A percentile compares a stretch with the other conserved stretches of the same genome.
These are phyloP conservation scores for Lycophotia porphyrea DNA, from an alignment of 2,888 invertebrate species.

Conservation along the genomic window DNA sequence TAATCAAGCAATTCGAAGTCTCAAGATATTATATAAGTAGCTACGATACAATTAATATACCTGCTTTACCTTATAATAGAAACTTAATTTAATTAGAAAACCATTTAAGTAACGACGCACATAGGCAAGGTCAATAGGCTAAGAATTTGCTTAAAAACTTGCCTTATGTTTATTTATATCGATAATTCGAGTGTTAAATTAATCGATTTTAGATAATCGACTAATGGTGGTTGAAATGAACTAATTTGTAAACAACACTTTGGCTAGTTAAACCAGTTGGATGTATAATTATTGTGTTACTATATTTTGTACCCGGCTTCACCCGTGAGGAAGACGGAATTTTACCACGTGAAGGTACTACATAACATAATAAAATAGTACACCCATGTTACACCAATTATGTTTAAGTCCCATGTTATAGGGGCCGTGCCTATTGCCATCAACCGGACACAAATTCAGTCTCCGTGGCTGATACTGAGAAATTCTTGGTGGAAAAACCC, in stretches of 20 bases:
- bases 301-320: neutral
- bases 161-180: slow-evolving; percentile 59
- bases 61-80: slow-evolving; percentile 23
- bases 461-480: no score
- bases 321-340: neutral
- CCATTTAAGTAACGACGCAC: slow-evolving; percentile 34
- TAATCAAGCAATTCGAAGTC: slow-evolving; percentile 20
- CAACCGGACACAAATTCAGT: no score
- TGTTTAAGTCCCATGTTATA: no score
- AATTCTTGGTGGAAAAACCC: no score
- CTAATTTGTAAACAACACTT: slow-evolving; percentile 58
- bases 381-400: no score
- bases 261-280: slow-evolving; percentile 43
- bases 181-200: slow-evolving; percentile 53
- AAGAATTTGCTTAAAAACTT: slow-evolving; percentile 50
- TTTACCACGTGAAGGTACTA: neutral
- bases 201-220: slow-evolving; percentile 53
- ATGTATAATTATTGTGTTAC: slow-evolving; percentile 33
- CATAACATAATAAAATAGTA: no score
- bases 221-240: slow-evolving; percentile 47
- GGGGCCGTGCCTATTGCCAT: no score
- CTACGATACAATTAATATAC: slow-evolving; percentile 14
- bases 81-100: slow-evolving; percentile 46
- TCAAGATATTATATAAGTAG: slow-evolving; percentile 18
- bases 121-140: slow-evolving; percentile 45